Percentiles rank a stretch among this genome's conserved stretches.
These are phyloP conservation scores for Amphipyra tragopoginis DNA, from an alignment of 2,888 invertebrate species.

Conservation along the genomic window DNA sequence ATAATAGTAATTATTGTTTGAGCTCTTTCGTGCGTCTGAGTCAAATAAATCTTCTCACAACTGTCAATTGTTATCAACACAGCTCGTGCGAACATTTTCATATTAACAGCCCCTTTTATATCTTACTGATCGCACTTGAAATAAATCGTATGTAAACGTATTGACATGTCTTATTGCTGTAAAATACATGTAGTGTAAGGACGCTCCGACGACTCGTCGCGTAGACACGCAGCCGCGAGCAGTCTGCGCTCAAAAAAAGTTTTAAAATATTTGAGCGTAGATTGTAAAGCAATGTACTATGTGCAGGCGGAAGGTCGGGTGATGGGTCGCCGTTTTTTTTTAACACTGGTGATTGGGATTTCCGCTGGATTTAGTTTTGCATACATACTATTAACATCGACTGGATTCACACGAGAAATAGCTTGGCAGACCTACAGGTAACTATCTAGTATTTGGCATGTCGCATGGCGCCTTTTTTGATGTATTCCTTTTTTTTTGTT, in stretches of 20 bases:
- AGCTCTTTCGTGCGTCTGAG: slow-evolving; percentile 10
- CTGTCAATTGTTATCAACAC: slow-evolving; percentile 34
- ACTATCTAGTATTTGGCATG: slow-evolving; percentile 68
- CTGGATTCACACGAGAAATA: slow-evolving; percentile 86
- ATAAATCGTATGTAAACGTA: slow-evolving; percentile 38
- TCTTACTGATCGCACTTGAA: slow-evolving; percentile 38
- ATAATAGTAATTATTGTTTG: slow-evolving; percentile 5
- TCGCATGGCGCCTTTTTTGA: slow-evolving; percentile 50
- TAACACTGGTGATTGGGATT: slow-evolving; percentile 93
- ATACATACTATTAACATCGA: slow-evolving; percentile 91
- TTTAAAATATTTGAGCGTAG: slow-evolving; percentile 37
- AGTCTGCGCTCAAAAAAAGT: slow-evolving; percentile 24
- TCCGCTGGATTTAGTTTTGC: slow-evolving; percentile 94
- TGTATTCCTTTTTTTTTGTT: slow-evolving; percentile 8
- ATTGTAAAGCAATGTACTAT: slow-evolving; percentile 61
- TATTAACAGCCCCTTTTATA: slow-evolving; percentile 34
- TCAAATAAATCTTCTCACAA: slow-evolving; percentile 38
- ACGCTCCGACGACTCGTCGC: slow-evolving; percentile 49
- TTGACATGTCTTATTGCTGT: slow-evolving; percentile 50
- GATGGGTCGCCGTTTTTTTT: slow-evolving; percentile 92
- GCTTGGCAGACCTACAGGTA: slow-evolving; percentile 87
- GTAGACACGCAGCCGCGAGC: slow-evolving; percentile 45
- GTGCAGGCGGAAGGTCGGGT: slow-evolving; percentile 86
- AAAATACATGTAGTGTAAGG: slow-evolving; percentile 46
- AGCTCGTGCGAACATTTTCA: slow-evolving; percentile 36